phyloP scores from a whole-genome alignment of 1,140 invertebrate species.

The Lysiphlebus fabarum region DNA sequence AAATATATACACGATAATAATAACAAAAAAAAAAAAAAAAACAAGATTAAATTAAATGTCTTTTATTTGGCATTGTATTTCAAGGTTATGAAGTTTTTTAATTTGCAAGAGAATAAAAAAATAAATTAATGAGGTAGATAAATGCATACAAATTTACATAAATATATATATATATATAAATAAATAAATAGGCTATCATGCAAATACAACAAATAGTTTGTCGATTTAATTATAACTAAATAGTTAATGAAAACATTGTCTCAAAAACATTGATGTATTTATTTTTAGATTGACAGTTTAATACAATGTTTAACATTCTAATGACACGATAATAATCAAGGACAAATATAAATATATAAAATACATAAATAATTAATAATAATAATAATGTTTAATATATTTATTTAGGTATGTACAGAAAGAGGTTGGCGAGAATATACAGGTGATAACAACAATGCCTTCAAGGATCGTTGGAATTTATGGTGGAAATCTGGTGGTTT shows the following conservation, averaged over 20 bases:
- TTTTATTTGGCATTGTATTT: constrained; percentile 4
- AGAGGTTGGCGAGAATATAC: constrained; percentile 77
- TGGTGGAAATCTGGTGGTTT: constrained; percentile 80
- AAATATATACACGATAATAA: too few species aligned
- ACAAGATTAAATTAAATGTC: constrained; percentile 13
- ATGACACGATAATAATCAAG: constrained; percentile 49
- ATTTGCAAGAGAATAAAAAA: not conserved
- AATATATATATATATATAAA: not conserved
- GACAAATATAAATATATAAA: constrained; percentile 10
- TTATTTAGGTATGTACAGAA: constrained; percentile 67
- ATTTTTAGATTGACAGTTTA: too few species aligned
- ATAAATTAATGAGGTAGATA: not conserved
- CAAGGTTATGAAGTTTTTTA: constrained; percentile 2
- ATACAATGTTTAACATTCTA: constrained; percentile 27
- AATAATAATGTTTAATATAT: not conserved
- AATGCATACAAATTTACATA: not conserved
- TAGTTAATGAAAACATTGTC: constrained; percentile 1
- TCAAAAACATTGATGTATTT: too few species aligned
- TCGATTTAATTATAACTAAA: constrained; percentile 42
- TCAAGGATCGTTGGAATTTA: constrained; percentile 74
- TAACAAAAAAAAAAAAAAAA: constrained; percentile 24
- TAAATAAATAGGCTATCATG: constrained; percentile 31
- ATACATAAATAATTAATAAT: not conserved
- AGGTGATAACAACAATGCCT: constrained; percentile 55
- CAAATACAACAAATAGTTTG: constrained; percentile 16